A percentile compares a stretch with the other conserved stretches of the same genome.
Conservation (phyloP, 2,888 invertebrate species). For the Sympetrum striolatum region DNA sequence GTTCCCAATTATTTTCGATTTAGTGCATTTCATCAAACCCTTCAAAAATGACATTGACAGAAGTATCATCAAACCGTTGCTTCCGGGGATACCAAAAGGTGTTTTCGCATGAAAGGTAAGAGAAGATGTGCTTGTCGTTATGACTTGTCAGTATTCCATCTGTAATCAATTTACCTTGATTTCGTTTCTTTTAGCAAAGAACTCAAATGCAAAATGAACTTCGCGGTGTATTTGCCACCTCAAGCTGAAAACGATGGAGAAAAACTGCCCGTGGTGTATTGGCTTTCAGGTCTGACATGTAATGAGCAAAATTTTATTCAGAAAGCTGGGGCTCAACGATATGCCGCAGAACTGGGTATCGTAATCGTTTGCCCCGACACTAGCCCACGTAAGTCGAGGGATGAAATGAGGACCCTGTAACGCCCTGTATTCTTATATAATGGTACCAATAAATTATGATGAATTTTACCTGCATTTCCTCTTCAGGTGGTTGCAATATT, state of each 20-base stretch:
- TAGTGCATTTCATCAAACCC: background rate
- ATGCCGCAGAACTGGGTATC: slow-evolving; percentile 84
- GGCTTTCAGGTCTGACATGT: slow-evolving; percentile 91
- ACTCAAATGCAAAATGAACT: slow-evolving; percentile 89
- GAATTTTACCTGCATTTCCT: background rate
- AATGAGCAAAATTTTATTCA: slow-evolving; percentile 95
- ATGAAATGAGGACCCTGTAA: background rate
- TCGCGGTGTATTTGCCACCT: slow-evolving; percentile 89
- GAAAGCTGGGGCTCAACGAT: slow-evolving; percentile 93
- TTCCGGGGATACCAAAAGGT: slow-evolving; percentile 89
- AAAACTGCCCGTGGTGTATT: slow-evolving; percentile 82
- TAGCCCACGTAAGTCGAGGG: slow-evolving; percentile 71
- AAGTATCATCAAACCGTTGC: slow-evolving; percentile 73
- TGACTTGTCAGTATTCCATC: background rate
- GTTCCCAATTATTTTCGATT: background rate
- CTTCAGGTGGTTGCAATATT: slow-evolving; percentile 77
- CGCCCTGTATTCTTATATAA: background rate
- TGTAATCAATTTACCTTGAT: background rate
- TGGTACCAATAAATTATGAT: too few species aligned
- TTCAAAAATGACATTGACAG: slow-evolving; percentile 57
- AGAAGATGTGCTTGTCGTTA: background rate
- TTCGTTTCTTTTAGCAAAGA: slow-evolving; percentile 63
- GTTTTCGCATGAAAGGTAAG: slow-evolving; percentile 77
- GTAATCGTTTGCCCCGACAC: slow-evolving; percentile 95
- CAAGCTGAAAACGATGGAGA: slow-evolving; percentile 66